Evolutionary conservation across 1,140 invertebrate species (phyloP).

Genomic region (Ericerus pela): DNA sequence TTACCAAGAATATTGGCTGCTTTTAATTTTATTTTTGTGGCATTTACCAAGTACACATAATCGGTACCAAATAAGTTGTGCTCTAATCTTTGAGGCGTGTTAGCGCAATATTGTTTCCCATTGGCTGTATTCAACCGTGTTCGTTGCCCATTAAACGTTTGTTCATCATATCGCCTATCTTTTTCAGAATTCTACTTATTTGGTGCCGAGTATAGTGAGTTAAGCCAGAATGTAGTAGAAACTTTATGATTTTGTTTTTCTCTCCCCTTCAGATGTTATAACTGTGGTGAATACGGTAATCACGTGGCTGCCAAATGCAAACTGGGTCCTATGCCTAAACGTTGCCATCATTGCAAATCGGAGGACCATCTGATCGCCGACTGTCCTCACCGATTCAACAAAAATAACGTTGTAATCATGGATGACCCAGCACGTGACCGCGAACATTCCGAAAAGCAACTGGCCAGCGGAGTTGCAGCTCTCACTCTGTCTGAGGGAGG

Average conservation of each 20-base stretch:
- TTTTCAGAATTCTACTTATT: too few species aligned
- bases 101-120: too few species aligned
- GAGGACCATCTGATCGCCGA: constrained; percentile 74
- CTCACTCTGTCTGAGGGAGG: not conserved
- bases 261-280: constrained; percentile 56
- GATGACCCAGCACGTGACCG: not conserved
- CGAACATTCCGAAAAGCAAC: not conserved
- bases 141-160: too few species aligned
- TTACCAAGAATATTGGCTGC: too few species aligned
- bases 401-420: not conserved
- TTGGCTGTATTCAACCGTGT: too few species aligned
- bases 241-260: not conserved
- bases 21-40: too few species aligned
- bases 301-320: constrained; percentile 78
- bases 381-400: constrained; percentile 39
- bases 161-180: too few species aligned
- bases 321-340: constrained; percentile 69
- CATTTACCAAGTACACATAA: too few species aligned
- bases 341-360: constrained; percentile 74
- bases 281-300: constrained; percentile 79
- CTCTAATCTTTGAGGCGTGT: too few species aligned
- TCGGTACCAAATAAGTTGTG: too few species aligned
- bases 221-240: too few species aligned
- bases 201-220: too few species aligned
- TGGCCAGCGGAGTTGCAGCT: not conserved